Evolutionary conservation across 2,888 invertebrate species (phyloP), one percentile per base, ranked within the genome.

Genomic region (Agonopterix alstromeriana): DNA sequence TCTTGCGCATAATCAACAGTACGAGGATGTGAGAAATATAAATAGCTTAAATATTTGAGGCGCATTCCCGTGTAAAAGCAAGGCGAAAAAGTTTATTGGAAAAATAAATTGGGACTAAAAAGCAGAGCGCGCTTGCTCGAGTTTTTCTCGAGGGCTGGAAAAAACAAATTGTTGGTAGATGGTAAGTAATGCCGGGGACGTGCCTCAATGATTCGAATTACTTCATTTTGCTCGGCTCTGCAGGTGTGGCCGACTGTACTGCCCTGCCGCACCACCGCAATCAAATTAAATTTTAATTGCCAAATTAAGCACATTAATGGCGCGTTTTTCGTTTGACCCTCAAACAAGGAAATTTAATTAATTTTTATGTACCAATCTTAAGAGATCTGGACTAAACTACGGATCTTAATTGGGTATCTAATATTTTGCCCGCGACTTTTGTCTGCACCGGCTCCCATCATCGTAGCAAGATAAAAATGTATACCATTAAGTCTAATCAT

Each of bases 71-170:
- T 73, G 72, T 67, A 70, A 78, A 79, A 79, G 78, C 76, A 79
- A 73, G 72, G 72, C 74, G 73, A 65, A 70, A 73, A 81, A 81
- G 73, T 84, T 82, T 82, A 82, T 83, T 82, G 77, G 76, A 64
- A 73, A 75, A 77, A 83, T 82, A 83, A 84, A 84, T 82, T 82
- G 81, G 66, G 80, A 81, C 81, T 78, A 82, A 83, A 82, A 83
- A 82, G 81, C 79, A 77, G 69, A 70, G 73, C 70, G 70, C 73
- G 73, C 69, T 73, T 61, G 69, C 71, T 76, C 68, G 76, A 80
- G 74, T 74, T 80, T 79, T 71, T 76, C 67, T 72, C 63, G 73
- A 71, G 77, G 76, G 74, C 65, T 74, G 72, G 73, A 71, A 78
- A 72, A 83, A 82, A 82, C 79, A 83, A 83, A 83, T 82, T 82